A percentile compares a stretch with the other conserved stretches of the same genome.
phyloP scores from a whole-genome alignment of 2,113 vertebrate species.

The Sitta europaea region DNA sequence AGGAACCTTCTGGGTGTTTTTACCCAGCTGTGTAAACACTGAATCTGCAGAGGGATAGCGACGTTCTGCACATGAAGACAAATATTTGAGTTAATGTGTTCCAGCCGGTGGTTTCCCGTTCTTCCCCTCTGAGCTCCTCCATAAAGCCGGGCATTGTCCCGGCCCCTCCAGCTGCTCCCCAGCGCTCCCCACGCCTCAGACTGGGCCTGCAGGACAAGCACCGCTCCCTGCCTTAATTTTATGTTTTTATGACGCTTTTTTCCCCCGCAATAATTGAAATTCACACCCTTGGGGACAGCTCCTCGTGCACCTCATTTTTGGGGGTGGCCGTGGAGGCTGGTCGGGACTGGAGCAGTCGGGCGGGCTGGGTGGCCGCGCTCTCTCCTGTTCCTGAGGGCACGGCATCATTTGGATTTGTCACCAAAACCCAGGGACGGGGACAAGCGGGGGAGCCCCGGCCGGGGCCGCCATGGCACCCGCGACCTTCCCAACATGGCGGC shows the following conservation, averaged over 20 bases:
- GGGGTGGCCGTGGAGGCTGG: background rate
- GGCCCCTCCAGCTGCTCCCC: background rate
- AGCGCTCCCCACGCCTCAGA: rapidly evolving
- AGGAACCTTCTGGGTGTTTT: background rate
- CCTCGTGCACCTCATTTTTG: rapidly evolving
- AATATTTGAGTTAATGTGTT: background rate
- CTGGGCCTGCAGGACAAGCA: rapidly evolving
- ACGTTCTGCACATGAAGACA: background rate
- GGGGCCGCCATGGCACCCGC: background rate
- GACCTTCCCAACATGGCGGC: constrained; percentile 77
- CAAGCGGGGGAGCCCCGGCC: rapidly evolving
- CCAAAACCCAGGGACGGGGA: rapidly evolving
- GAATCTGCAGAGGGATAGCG: background rate
- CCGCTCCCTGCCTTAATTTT: rapidly evolving
- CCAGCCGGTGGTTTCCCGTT: background rate
- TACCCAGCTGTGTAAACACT: background rate
- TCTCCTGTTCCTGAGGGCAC: background rate
- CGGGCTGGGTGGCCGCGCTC: background rate
- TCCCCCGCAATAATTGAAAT: background rate
- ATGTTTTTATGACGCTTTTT: rapidly evolving
- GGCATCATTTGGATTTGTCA: background rate
- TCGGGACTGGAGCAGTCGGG: rapidly evolving
- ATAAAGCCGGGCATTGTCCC: background rate
- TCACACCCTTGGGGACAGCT: rapidly evolving
- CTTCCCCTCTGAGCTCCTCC: rapidly evolving